Evolutionary conservation across 2,797 vertebrate genomes (phyloP).

Genomic region (Paratrypauchen microcephalus): DNA sequence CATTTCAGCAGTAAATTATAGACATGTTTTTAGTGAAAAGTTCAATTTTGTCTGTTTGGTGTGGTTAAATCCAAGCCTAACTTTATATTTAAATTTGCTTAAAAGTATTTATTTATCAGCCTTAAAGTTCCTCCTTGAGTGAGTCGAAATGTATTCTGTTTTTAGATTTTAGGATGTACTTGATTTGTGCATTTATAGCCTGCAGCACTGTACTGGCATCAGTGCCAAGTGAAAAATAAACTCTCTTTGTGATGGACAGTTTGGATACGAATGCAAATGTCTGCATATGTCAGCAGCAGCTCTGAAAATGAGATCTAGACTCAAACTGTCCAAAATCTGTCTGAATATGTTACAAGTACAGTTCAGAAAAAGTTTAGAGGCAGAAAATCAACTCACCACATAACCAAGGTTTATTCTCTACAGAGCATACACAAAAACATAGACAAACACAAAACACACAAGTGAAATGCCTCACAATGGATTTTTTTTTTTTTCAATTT

Average conservation of each 20-base stretch:
- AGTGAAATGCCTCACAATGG: too few relatives aligned
- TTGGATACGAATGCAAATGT: constrained; percentile 41
- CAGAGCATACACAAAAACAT: neutral
- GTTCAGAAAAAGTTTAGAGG: neutral
- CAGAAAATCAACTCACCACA: neutral
- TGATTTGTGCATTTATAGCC: neutral
- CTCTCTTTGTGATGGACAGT: constrained; percentile 30
- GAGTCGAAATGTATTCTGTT: neutral
- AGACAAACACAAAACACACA: neutral
- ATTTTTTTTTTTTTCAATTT: too few relatives aligned
- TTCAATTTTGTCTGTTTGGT: neutral
- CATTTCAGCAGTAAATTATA: neutral
- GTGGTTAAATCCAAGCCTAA: neutral
- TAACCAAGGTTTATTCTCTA: neutral
- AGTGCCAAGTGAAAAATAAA: constrained; percentile 4
- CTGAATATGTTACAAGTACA: constrained; percentile 24
- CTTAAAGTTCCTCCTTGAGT: neutral
- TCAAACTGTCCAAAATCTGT: constrained; percentile 46
- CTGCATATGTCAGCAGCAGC: constrained; percentile 35
- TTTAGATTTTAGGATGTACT: neutral
- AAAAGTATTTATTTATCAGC: neutral
- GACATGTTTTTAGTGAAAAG: neutral
- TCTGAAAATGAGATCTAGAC: constrained; percentile 35
- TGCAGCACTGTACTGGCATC: neutral
- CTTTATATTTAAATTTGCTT: neutral